Percentiles rank a stretch among this genome's conserved stretches.
Conservation (phyloP, 2,888 invertebrate genomes). For the Eilema sororculum region DNA sequence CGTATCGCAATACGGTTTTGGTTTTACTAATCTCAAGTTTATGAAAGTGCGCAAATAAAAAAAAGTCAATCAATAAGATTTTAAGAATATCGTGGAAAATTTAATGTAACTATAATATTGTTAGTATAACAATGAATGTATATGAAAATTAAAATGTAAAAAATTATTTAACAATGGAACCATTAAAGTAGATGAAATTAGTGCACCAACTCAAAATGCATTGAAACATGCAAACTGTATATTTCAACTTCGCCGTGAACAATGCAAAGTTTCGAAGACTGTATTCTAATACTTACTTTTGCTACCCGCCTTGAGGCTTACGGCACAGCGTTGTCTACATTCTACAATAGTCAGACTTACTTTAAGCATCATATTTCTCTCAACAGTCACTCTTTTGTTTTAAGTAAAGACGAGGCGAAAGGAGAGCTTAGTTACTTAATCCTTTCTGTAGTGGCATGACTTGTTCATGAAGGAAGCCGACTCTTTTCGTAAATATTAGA, state of each 20-base stretch:
- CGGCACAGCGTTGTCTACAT: constrained; percentile 27
- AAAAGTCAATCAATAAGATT: not conserved
- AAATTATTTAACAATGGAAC: too few relatives aligned
- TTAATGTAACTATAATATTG: too few relatives aligned
- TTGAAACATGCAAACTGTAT: constrained; percentile 25
- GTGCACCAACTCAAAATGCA: constrained; percentile 15
- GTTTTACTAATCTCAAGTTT: too few relatives aligned
- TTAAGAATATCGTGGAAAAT: too few relatives aligned
- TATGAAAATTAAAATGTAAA: not conserved
- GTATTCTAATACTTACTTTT: constrained; percentile 30
- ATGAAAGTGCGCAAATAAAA: too few relatives aligned
- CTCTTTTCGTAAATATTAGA: constrained; percentile 43
- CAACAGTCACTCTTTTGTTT: constrained; percentile 48
- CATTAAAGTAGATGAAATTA: constrained; percentile 22
- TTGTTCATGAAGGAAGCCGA: constrained; percentile 31
- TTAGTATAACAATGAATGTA: too few relatives aligned
- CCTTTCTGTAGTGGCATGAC: constrained; percentile 40
- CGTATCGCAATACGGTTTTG: not conserved
- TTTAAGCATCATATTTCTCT: constrained; percentile 51
- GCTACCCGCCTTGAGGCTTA: constrained; percentile 28
- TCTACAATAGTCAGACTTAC: constrained; percentile 31
- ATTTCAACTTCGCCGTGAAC: constrained; percentile 33
- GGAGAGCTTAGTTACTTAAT: constrained; percentile 56
- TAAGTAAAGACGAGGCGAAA: constrained; percentile 36
- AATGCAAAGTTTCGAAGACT: constrained; percentile 37